Percentiles rank a stretch among this genome's conserved stretches.
Conservation (phyloP, 2,797 vertebrate genomes). For the Melanotaenia maccullochi region DNA sequence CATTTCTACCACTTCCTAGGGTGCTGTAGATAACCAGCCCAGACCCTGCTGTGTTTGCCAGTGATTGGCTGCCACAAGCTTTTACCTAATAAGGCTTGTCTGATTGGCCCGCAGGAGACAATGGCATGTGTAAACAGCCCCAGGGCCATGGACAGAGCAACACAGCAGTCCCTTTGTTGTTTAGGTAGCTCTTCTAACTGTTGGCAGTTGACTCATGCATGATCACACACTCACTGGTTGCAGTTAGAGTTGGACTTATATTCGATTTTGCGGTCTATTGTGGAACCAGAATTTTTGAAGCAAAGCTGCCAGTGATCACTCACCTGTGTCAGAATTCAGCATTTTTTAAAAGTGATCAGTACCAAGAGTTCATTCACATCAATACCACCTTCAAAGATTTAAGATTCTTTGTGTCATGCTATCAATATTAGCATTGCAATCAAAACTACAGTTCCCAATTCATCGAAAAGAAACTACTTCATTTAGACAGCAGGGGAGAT, state of each 20-base stretch:
- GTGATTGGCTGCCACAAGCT: constrained; percentile 53
- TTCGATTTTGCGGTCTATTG: constrained; percentile 1
- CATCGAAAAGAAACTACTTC: not conserved
- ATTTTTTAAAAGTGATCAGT: constrained; percentile 20
- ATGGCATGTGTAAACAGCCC: constrained; percentile 73
- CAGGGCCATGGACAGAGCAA: constrained; percentile 64
- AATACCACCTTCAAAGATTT: not conserved
- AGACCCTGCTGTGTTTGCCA: constrained; percentile 47
- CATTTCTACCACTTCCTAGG: constrained; percentile 63
- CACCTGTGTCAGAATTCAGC: constrained; percentile 16
- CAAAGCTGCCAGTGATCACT: constrained; percentile 27
- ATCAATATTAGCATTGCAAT: not conserved
- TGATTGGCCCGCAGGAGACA: constrained; percentile 73
- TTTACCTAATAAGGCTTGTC: constrained; percentile 75
- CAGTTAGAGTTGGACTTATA: constrained; percentile 37
- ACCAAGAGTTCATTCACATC: constrained; percentile 1
- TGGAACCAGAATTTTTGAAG: constrained; percentile 15
- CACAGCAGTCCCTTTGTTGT: constrained; percentile 73
- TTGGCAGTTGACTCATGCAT: constrained; percentile 58
- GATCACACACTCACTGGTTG: constrained; percentile 55
- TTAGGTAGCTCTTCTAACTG: constrained; percentile 64
- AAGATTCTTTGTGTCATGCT: not conserved
- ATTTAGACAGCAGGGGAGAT: not conserved
- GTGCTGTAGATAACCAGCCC: constrained; percentile 62
- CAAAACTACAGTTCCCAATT: not conserved